Conservation (phyloP, 37 sponge, comb jelly and placozoan genomes). For the Dysidea cf. avara region DNA sequence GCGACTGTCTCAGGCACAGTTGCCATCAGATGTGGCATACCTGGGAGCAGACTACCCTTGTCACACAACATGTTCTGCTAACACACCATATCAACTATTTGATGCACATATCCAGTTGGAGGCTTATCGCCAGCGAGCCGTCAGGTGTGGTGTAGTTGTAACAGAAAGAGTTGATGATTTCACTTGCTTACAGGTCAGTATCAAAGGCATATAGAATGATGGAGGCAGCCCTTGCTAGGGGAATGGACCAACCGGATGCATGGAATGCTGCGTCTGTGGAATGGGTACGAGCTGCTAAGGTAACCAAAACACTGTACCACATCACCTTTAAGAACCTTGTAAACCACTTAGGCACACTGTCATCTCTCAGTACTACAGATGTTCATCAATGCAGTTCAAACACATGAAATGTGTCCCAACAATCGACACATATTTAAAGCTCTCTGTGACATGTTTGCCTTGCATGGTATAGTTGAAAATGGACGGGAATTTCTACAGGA, state of each 20-base stretch:
- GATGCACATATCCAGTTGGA: conserved; percentile 75
- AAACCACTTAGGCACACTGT: conserved; percentile 78
- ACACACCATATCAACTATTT: conserved; percentile 38
- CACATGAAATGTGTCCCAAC: conserved; percentile 24
- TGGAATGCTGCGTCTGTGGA: conserved; percentile 35
- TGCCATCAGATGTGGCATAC: conserved; percentile 62
- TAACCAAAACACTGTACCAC: conserved; percentile 6
- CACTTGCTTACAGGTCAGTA: conserved; percentile 10
- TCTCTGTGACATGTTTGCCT: conserved; percentile 63
- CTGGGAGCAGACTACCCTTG: conserved; percentile 49
- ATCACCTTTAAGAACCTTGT: neutral
- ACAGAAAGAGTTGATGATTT: neutral
- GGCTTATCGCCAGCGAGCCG: conserved; percentile 65
- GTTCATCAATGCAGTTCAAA: conserved; percentile 54
- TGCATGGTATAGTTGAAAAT: conserved; percentile 44
- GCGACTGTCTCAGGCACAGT: conserved; percentile 13
- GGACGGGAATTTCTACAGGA: conserved; percentile 56
- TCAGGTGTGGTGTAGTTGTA: neutral
- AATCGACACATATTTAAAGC: conserved; percentile 36
- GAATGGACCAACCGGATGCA: conserved; percentile 50
- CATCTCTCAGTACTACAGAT: conserved; percentile 63
- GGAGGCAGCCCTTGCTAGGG: conserved; percentile 34
- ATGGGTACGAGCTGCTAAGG: conserved; percentile 29
- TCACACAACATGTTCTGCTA: conserved; percentile 33
- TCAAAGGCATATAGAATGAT: conserved; percentile 40